phyloP scores from a whole-genome alignment of 1,140 invertebrate genomes.

The Cylas formicarius region DNA sequence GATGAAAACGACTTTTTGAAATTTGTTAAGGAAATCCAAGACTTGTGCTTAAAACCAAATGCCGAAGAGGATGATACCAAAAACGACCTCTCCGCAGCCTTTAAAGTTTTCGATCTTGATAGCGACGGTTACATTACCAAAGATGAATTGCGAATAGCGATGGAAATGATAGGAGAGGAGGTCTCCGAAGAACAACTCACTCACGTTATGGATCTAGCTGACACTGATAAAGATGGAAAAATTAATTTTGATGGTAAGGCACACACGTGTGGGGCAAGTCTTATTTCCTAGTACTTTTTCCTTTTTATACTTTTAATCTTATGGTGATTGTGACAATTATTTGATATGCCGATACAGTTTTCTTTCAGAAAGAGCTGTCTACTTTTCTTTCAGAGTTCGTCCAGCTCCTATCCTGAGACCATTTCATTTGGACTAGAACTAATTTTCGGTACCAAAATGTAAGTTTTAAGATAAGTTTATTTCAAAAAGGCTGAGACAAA shows the following conservation, averaged over 20 bases:
- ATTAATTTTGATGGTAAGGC: conserved; percentile 69
- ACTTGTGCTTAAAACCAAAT: conserved; percentile 51
- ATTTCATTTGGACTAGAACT: no score
- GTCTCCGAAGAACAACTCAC: conserved; percentile 64
- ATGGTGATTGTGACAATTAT: no score
- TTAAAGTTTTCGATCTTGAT: conserved; percentile 70
- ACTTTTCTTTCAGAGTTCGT: conserved; percentile 54
- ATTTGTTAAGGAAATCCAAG: conserved; percentile 62
- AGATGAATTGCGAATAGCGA: conserved; percentile 63
- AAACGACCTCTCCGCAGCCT: conserved; percentile 65
- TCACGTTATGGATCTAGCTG: conserved; percentile 61
- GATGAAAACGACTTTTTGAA: conserved; percentile 65
- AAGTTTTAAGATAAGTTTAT: no score
- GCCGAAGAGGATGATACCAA: conserved; percentile 58
- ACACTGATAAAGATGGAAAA: conserved; percentile 66
- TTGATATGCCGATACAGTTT: no score
- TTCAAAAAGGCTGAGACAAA: no score
- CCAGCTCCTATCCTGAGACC: conserved; percentile 47
- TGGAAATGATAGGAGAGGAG: conserved; percentile 71
- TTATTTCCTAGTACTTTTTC: background rate
- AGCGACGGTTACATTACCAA: conserved; percentile 69
- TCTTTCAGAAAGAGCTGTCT: conserved; percentile 6
- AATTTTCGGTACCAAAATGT: no score
- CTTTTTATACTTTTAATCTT: no score
- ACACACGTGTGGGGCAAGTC: background rate